Base-by-base conservation (phyloP, 2,113 vertebrate genomes). In the Sinocyclocheilus anshuiensis region DNA sequence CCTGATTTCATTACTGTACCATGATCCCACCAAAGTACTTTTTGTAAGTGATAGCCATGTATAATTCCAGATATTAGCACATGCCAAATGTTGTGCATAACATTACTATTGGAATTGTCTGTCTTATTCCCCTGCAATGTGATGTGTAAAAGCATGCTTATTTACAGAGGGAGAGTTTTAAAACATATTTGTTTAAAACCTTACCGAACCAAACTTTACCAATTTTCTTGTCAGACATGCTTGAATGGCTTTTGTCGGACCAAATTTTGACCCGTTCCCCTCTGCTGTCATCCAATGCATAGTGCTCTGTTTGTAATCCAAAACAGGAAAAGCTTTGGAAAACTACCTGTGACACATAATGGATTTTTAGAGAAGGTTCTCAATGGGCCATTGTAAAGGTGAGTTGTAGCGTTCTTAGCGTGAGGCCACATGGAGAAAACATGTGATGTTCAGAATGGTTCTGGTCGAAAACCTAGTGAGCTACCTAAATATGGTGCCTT, bases 181-280 rank as follows among this genome's bases (percentile, higher is more conserved):
- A 24, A 80, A 63, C 13, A 2, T 39, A 10, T 69, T 9, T 36
- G 29, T 36, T 16, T 1, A 16, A 72, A 13, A 45, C 12, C 42
- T 78, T 3, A 8, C 18, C 1, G 55, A 15, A 80, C 11, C 4
- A 48, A 45, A 65, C 15, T 5, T 45, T 20, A 15, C 59, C 59
- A 65, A 65, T 65, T 65, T 81, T 81, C 39, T 63, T 63, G 22
- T 81, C 79, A 81, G 79, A 48, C 79, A 81, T 4, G n/a, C 36
- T 81, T 81, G n/a, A 84, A 81, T 65, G 71, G 48, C 22, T 83
- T 88, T 81, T 86, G 69, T 81, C 29, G 48, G 74, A 71, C 9
- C 42, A 39, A 50, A 48, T 87, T 80, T 59, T 48, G 6, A 18
- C 71, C 48, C 15, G 22, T 57, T 76, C 29, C 71, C 26, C 48